Percentiles rank a stretch among this genome's conserved stretches.
These are phyloP conservation scores for Spheniscus mendiculus DNA, from an alignment of 2,113 vertebrate genomes.

Conservation along the genomic window DNA sequence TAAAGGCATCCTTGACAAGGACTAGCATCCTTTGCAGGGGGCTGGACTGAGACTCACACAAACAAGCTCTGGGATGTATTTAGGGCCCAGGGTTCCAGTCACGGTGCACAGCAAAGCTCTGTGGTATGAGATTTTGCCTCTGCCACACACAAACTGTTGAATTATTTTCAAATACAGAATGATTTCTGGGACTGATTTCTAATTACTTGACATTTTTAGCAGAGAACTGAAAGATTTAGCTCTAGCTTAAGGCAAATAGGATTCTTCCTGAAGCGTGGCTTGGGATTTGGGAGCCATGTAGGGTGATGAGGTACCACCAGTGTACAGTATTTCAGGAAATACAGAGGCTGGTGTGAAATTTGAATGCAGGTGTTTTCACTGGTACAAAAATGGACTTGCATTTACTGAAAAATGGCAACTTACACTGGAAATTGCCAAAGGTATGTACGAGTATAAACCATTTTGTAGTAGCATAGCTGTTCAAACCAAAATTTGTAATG, in stretches of 20 bases:
- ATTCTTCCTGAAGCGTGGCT: not conserved
- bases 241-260: not conserved
- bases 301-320: not conserved
- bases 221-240: not conserved
- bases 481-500: not conserved
- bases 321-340: not conserved
- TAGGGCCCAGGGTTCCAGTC: not conserved
- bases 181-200: not conserved
- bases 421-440: not conserved
- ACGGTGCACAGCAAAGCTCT: rapidly evolving
- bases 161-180: not conserved
- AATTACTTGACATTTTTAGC: not conserved
- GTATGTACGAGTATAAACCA: rapidly evolving
- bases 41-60: not conserved
- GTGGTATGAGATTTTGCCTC: not conserved
- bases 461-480: not conserved
- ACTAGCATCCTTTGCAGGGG: not conserved
- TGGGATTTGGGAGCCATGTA: not conserved
- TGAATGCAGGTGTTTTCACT: not conserved
- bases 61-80: not conserved
- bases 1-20: not conserved
- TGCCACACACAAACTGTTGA: not conserved
- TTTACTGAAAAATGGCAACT: not conserved
- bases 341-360: not conserved
- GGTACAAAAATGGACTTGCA: not conserved